Percentiles rank a stretch among this genome's conserved stretches.
Conservation (phyloP, 2,888 invertebrate genomes). For the Platycnemis pennipes region DNA sequence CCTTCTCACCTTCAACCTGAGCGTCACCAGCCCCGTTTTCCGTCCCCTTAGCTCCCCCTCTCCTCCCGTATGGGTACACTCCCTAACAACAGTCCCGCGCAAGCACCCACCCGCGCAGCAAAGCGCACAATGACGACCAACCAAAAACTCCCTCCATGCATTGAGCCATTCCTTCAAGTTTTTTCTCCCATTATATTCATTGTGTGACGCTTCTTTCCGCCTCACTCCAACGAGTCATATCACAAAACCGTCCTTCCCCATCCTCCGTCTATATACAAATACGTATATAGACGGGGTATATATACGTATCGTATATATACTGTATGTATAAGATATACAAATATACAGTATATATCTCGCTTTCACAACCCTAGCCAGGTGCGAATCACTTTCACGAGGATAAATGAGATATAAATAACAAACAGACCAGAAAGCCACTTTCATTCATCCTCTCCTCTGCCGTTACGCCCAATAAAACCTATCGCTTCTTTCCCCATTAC, state of each 20-base stretch:
- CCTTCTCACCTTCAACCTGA: not conserved
- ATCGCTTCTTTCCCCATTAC: not conserved
- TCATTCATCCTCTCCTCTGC: not conserved
- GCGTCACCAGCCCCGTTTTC: not conserved
- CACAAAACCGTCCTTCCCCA: not conserved
- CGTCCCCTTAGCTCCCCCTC: not conserved
- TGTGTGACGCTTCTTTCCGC: not conserved
- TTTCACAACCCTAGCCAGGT: slow-evolving; percentile 2
- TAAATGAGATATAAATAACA: not conserved
- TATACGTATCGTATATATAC: too few relatives aligned
- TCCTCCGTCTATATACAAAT: not conserved
- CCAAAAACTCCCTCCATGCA: not conserved
- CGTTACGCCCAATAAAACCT: not conserved
- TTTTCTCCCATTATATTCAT: not conserved
- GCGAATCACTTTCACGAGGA: slow-evolving; percentile 41
- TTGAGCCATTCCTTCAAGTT: not conserved
- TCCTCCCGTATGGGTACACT: not conserved
- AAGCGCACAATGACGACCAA: not conserved
- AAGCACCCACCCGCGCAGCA: not conserved
- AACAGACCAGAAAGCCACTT: slow-evolving; percentile 50
- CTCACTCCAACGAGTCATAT: not conserved
- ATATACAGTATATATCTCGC: too few relatives aligned
- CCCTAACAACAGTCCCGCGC: not conserved
- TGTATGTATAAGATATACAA: too few relatives aligned
- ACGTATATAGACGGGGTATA: too few relatives aligned